These are phyloP conservation scores for Chaenodraco wilsoni DNA, from an alignment of 2,797 vertebrate genomes.

Conservation along the genomic window DNA sequence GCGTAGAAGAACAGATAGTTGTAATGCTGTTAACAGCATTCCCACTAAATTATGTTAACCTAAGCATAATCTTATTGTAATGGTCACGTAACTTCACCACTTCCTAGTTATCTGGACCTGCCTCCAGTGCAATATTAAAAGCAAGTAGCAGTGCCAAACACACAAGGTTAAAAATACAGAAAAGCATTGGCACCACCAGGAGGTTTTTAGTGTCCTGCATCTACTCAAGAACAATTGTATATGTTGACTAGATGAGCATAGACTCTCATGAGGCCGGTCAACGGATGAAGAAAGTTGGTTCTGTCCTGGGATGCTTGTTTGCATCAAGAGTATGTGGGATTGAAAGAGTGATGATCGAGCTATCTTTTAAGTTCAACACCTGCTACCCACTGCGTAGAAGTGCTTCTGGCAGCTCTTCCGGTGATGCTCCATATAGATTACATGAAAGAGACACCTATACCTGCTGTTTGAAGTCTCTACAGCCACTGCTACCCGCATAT, in stretches of 20 bases:
- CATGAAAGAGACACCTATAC: constrained; percentile 9
- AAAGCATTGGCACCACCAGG: not conserved
- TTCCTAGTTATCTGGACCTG: not conserved
- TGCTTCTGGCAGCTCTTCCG: constrained; percentile 23
- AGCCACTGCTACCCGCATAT: not conserved
- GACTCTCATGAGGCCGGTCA: constrained; percentile 1
- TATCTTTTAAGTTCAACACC: constrained; percentile 21
- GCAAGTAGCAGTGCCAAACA: not conserved
- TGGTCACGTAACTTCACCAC: too few species aligned
- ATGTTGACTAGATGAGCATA: not conserved
- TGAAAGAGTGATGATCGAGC: constrained; percentile 24
- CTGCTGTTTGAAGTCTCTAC: constrained; percentile 10
- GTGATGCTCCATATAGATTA: constrained; percentile 13
- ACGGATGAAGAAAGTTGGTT: constrained; percentile 4
- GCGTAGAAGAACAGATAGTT: too few species aligned
- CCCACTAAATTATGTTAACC: too few species aligned
- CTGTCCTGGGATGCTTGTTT: constrained; percentile 6
- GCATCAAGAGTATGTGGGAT: constrained; percentile 7
- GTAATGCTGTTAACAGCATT: too few species aligned
- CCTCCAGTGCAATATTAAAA: constrained; percentile 6
- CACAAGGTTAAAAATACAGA: not conserved
- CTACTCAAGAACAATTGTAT: not conserved
- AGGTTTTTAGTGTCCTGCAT: not conserved
- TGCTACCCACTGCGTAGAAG: constrained; percentile 17
- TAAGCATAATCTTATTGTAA: too few species aligned